Percentiles rank a stretch among this genome's conserved stretches.
These are phyloP conservation scores for Peromyscus maniculatus DNA, from an alignment of 2,113 vertebrate genomes.

Conservation along the genomic window DNA sequence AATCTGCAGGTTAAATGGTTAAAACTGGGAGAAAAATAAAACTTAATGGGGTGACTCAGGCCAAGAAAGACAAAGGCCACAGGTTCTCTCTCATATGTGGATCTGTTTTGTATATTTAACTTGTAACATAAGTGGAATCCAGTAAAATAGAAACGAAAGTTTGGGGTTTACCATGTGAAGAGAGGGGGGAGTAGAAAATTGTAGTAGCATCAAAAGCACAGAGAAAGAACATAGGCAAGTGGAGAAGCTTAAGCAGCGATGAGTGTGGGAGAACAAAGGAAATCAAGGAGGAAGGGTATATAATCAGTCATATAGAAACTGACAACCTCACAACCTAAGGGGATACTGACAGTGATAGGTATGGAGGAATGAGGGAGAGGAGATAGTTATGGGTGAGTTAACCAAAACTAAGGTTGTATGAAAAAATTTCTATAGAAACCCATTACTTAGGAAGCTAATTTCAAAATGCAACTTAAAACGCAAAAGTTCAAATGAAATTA, in stretches of 20 bases:
- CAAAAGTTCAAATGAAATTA: neutral
- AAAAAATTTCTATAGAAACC: neutral
- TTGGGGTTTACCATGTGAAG: neutral
- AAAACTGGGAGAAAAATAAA: neutral
- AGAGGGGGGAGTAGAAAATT: neutral
- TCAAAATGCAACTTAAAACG: neutral
- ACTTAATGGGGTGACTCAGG: neutral
- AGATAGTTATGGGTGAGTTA: neutral
- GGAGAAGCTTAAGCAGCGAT: neutral
- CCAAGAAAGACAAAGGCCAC: neutral
- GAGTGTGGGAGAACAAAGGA: too few species aligned
- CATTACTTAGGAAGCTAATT: neutral
- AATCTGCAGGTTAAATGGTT: neutral
- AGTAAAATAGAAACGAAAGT: neutral
- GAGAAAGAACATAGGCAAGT: neutral
- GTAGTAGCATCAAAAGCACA: neutral
- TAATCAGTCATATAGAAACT: neutral
- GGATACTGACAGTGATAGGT: neutral
- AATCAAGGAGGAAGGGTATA: neutral
- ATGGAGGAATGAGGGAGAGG: too few species aligned
- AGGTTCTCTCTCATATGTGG: neutral
- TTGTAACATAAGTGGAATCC: neutral
- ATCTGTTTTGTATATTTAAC: neutral
- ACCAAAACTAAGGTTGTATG: neutral
- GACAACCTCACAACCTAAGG: neutral